These are phyloP conservation scores for Seira sanloemensis DNA, from an alignment of 2,888 invertebrate genomes.

Conservation along the genomic window DNA sequence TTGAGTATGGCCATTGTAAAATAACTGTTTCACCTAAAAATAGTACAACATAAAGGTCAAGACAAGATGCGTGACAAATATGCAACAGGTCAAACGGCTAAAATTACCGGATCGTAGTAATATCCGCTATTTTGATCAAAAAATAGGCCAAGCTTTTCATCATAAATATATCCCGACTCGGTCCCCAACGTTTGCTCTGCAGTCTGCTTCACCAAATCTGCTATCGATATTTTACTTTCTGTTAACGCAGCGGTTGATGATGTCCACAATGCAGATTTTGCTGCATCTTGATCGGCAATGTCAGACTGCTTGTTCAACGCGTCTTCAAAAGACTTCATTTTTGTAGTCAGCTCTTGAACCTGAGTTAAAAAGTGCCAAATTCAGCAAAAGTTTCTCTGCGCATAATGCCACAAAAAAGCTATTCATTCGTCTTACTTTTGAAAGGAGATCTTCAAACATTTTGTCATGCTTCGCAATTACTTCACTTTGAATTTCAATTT, in stretches of 20 bases:
- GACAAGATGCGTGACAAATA: no score
- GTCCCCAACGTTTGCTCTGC: slow-evolving; percentile 66
- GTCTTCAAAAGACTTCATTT: slow-evolving; percentile 29
- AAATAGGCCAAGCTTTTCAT: slow-evolving; percentile 90
- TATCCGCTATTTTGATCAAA: slow-evolving; percentile 92
- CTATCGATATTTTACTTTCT: slow-evolving; percentile 30
- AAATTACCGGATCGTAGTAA: slow-evolving; percentile 89
- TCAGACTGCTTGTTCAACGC: slow-evolving; percentile 8
- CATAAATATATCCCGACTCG: slow-evolving; percentile 83
- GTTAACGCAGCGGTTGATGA: neutral
- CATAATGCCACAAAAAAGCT: no score
- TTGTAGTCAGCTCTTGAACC: slow-evolving; percentile 32
- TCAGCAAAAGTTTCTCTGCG: no score
- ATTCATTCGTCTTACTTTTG: no score
- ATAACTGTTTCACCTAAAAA: slow-evolving; percentile 86
- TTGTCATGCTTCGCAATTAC: slow-evolving; percentile 56
- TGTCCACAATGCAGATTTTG: slow-evolving; percentile 20
- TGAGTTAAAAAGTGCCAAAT: slow-evolving; percentile 1
- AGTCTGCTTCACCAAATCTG: slow-evolving; percentile 70
- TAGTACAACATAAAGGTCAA: no score
- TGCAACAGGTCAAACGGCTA: neutral
- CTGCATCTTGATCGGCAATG: neutral
- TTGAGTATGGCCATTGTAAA: slow-evolving; percentile 91
- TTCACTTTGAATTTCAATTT: slow-evolving; percentile 69
- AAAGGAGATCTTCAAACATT: slow-evolving; percentile 34